These are phyloP conservation scores for Phalacrocorax pelagicus DNA, from an alignment of 2,113 vertebrate species.

Conservation along the genomic window DNA sequence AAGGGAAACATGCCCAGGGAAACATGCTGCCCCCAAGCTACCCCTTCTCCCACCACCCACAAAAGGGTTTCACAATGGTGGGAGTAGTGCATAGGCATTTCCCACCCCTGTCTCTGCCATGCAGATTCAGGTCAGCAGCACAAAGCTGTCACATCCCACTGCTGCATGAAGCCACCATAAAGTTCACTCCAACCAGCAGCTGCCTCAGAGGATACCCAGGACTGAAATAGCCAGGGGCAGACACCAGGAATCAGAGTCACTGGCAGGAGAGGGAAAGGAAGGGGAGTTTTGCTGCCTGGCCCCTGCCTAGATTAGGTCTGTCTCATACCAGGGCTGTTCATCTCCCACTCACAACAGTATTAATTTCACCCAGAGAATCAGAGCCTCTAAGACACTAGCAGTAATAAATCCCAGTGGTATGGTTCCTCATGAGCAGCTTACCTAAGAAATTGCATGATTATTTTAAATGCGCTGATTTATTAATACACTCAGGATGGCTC, in stretches of 20 bases:
- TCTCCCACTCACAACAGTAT: background rate
- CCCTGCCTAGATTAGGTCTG: background rate
- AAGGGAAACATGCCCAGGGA: background rate
- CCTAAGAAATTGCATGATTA: background rate
- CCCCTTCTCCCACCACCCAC: background rate
- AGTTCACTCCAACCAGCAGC: fast-evolving
- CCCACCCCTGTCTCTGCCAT: background rate
- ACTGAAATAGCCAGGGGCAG: background rate
- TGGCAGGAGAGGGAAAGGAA: background rate
- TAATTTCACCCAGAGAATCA: background rate
- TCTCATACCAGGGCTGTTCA: background rate
- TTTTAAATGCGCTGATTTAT: conserved; percentile 7
- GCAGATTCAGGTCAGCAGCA: background rate
- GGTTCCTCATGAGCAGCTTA: background rate
- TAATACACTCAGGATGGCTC: background rate
- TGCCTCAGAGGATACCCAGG: background rate
- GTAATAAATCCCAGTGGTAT: background rate
- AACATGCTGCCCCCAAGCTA: background rate
- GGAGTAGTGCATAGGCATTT: background rate
- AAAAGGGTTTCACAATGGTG: background rate
- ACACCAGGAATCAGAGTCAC: background rate
- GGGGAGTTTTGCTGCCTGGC: background rate
- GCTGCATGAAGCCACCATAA: background rate
- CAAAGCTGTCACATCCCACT: background rate
- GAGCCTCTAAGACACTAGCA: background rate